phyloP scores from a whole-genome alignment of 2,797 vertebrate genomes.

The Thamnophis elegans region DNA sequence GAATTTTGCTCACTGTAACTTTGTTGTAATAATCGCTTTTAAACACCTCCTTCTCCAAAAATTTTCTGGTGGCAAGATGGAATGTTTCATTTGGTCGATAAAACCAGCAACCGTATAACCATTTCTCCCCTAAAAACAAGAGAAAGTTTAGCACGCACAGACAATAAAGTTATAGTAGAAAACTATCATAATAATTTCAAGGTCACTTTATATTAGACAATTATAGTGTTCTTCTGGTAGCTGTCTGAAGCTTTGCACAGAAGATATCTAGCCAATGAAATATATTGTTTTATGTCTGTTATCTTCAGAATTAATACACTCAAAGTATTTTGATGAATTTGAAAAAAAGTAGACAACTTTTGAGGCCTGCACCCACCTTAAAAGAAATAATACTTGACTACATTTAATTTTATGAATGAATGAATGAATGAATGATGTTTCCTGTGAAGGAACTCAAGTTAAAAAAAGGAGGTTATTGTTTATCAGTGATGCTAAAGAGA shows the following conservation, averaged over 20 bases:
- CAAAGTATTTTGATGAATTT: neutral
- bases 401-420: neutral
- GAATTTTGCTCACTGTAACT: conserved; percentile 94
- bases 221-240: neutral
- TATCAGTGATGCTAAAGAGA: neutral
- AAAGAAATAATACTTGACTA: neutral
- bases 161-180: neutral
- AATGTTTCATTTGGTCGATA: conserved; percentile 98
- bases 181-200: neutral
- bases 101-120: conserved; percentile 99
- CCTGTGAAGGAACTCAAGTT: neutral
- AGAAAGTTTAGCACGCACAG: neutral
- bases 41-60: conserved; percentile 98
- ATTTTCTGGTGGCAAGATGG: conserved; percentile 95
- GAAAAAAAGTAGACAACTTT: neutral
- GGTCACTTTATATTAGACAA: neutral
- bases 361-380: neutral
- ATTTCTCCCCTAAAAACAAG: conserved; percentile 86
- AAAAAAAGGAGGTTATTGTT: neutral
- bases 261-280: neutral
- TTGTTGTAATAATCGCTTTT: conserved; percentile 99
- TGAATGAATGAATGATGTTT: neutral
- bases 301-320: neutral
- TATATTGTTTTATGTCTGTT: neutral
- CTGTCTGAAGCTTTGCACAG: neutral